Evolutionary conservation across 2,797 vertebrate species (phyloP).

Genomic region (Betta splendens): DNA sequence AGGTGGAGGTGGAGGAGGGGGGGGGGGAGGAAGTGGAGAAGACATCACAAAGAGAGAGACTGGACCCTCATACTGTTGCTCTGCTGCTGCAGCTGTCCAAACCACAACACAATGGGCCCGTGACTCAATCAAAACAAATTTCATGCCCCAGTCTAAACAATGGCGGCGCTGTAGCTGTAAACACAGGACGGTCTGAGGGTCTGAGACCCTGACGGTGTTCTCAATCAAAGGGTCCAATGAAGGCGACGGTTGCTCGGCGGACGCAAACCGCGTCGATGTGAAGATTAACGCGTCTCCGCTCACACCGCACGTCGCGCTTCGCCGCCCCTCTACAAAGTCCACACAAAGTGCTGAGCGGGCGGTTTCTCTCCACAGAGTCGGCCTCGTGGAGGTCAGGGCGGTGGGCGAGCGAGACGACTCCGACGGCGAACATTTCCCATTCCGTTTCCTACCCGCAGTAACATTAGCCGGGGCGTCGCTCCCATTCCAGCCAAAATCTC

Average conservation of each 20-base stretch:
- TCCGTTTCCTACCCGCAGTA: slow-evolving; percentile 60
- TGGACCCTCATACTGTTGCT: slow-evolving; percentile 73
- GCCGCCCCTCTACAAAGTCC: slow-evolving; percentile 35
- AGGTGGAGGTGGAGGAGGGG: neutral
- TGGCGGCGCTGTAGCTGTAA: slow-evolving; percentile 43
- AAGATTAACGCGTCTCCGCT: slow-evolving; percentile 26
- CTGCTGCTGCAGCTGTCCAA: slow-evolving; percentile 73
- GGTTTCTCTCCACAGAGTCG: slow-evolving; percentile 53
- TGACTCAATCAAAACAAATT: slow-evolving; percentile 71
- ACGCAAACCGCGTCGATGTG: slow-evolving; percentile 10
- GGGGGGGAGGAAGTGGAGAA: slow-evolving; percentile 56
- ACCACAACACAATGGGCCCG: slow-evolving; percentile 68
- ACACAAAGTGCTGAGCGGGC: slow-evolving; percentile 50
- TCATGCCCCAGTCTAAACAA: slow-evolving; percentile 71
- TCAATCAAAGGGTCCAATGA: slow-evolving; percentile 33
- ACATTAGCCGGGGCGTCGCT: slow-evolving; percentile 58
- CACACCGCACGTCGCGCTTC: slow-evolving; percentile 32
- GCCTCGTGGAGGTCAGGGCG: slow-evolving; percentile 60
- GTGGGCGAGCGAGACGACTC: slow-evolving; percentile 21
- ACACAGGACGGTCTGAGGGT: slow-evolving; percentile 33
- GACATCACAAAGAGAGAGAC: slow-evolving; percentile 70
- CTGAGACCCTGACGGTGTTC: neutral
- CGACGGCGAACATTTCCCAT: slow-evolving; percentile 54
- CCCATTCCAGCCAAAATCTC: slow-evolving; percentile 51
- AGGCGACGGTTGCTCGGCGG: slow-evolving; percentile 11